Base-by-base conservation (phyloP, 1,140 invertebrate genomes). In the Phymastichus coffea region DNA sequence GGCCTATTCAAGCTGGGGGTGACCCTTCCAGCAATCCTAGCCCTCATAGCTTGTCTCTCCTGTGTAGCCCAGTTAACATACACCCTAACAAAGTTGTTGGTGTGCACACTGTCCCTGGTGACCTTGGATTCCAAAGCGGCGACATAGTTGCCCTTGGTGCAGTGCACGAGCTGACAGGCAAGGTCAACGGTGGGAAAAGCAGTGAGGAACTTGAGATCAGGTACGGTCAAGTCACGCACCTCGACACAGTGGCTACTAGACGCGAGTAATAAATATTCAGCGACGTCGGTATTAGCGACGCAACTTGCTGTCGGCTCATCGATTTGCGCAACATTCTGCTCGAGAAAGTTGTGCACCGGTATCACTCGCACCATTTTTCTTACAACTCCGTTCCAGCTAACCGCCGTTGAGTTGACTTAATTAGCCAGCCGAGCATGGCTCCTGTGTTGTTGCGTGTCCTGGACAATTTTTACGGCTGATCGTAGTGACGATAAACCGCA, bases 1-100 rank as follows among this genome's bases (percentile, higher is more conserved):
- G 83, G 81, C 47, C 84, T 76, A 57, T 81, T 84, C 43, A 80
- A 78, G 52, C 84, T 86, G 0, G 86, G 85, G 2, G 86, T 88
- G 1, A 88, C 86, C 44, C 86, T 68, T 1, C 87, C 87, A 14
- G 88, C 87, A 35, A 89, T 88, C 51, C 88, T 77, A 2, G 87
- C 87, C 56, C 86, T 76, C 83, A 89, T 87, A 9, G 86, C 80
- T 53, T 85, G 84, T 68, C 77, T 81, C 55, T 78, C 79, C 57
- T 72, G 70, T 10, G 66, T 64, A 12, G 68, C 80, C 87, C 87
- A 88, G 57, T 88, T 86, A 1, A 87, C 81, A 63, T 88, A 88
- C 28, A 88, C 76, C 40, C 86, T 70, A 4, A 85, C 84, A 70
- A 86, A 87, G 53, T 81, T 80, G 30, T 77, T 80, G 57, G 81